Conservation (phyloP, 2,797 vertebrate genomes). For the Harpagifer antarcticus region DNA sequence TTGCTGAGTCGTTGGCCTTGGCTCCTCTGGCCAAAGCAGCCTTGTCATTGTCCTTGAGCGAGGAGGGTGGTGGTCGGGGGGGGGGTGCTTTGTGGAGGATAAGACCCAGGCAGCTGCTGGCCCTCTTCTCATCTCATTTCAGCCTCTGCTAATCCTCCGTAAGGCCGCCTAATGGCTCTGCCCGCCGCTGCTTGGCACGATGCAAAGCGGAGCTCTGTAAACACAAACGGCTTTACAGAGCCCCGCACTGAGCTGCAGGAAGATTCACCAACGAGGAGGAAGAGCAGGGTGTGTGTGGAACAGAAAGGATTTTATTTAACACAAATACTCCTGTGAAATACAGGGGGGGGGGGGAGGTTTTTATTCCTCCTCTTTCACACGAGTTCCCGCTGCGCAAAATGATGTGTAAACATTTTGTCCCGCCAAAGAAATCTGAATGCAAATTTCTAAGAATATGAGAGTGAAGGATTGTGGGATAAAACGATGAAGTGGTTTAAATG, state of each 20-base stretch:
- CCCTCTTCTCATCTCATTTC: slow-evolving; percentile 62
- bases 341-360: neutral
- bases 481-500: slow-evolving; percentile 9
- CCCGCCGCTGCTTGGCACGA: slow-evolving; percentile 34
- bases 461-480: slow-evolving; percentile 36
- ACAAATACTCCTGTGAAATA: slow-evolving; percentile 62
- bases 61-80: no score
- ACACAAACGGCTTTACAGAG: slow-evolving; percentile 26
- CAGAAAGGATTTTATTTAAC: slow-evolving; percentile 59
- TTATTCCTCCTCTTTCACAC: neutral
- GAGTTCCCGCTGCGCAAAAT: slow-evolving; percentile 37
- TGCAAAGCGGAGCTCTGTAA: slow-evolving; percentile 16
- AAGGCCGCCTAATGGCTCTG: slow-evolving; percentile 46
- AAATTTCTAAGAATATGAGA: no score
- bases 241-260: slow-evolving; percentile 14
- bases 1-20: slow-evolving; percentile 38
- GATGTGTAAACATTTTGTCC: slow-evolving; percentile 55
- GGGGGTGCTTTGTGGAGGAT: slow-evolving; percentile 67
- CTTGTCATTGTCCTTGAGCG: slow-evolving; percentile 75
- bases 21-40: slow-evolving; percentile 55
- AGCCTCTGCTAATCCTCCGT: slow-evolving; percentile 65
- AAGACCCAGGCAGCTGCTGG: slow-evolving; percentile 63
- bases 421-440: slow-evolving; percentile 27
- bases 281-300: slow-evolving; percentile 61
- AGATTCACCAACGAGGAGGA: slow-evolving; percentile 27